Evolutionary conservation across 2,113 vertebrate species (phyloP).

Genomic region (Puntigrus tetrazona): DNA sequence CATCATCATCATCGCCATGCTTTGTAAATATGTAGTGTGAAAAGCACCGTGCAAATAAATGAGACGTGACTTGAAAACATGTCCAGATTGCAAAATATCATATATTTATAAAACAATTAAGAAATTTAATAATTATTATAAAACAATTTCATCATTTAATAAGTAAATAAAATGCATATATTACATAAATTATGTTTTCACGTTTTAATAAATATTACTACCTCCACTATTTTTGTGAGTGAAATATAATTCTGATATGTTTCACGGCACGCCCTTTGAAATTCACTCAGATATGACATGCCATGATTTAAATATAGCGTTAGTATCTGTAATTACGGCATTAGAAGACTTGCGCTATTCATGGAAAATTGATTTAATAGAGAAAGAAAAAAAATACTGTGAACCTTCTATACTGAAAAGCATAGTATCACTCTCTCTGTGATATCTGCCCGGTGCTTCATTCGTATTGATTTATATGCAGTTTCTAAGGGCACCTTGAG

Average conservation of each 20-base stretch:
- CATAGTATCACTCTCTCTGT: background rate
- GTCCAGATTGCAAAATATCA: no score
- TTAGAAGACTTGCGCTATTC: background rate
- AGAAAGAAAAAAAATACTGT: background rate
- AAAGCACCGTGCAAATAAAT: no score
- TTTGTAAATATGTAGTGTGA: no score
- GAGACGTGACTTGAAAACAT: no score
- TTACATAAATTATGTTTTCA: no score
- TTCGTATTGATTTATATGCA: background rate
- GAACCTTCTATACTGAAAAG: background rate
- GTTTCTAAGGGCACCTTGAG: background rate
- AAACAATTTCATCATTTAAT: no score
- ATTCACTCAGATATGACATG: background rate
- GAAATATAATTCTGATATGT: background rate
- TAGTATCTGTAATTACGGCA: background rate
- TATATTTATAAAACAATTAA: no score
- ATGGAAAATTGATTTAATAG: background rate
- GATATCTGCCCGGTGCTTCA: background rate
- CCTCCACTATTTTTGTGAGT: background rate
- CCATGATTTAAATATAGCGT: background rate
- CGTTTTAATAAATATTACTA: no score
- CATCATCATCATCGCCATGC: no score
- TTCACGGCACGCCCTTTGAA: background rate
- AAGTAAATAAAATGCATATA: no score
- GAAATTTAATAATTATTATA: no score